Conservation (phyloP, 2,113 vertebrate species). For the Macquaria australasica region DNA sequence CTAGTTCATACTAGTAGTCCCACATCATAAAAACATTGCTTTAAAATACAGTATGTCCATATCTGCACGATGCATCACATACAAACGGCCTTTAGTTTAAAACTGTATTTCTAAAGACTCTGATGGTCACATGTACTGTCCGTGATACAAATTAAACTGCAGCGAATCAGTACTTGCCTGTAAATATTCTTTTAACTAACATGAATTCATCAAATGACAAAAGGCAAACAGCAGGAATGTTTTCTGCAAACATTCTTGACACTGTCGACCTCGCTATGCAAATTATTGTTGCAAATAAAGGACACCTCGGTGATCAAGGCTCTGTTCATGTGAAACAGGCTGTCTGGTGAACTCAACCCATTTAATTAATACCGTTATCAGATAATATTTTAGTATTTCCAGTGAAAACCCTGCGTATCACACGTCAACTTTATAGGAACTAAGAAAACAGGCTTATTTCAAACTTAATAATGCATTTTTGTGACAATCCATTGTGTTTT, state of each 20-base stretch:
- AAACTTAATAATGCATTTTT: slow-evolving; percentile 28
- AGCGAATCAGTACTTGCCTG: background rate
- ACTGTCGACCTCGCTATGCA: background rate
- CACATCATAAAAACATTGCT: background rate
- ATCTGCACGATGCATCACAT: background rate
- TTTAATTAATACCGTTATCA: background rate
- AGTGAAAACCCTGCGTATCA: background rate
- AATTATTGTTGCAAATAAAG: background rate
- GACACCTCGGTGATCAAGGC: background rate
- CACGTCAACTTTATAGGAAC: slow-evolving; percentile 5
- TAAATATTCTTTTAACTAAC: background rate
- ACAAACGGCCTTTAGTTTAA: background rate
- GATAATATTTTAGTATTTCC: background rate
- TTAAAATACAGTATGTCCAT: background rate
- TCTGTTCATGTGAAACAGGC: background rate
- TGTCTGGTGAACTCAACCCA: background rate
- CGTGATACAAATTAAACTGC: background rate
- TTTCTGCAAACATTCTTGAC: slow-evolving; percentile 5
- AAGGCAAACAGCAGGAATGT: background rate
- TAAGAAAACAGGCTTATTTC: slow-evolving; percentile 18
- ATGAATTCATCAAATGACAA: slow-evolving; percentile 14
- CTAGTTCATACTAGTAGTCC: background rate
- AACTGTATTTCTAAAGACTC: background rate
- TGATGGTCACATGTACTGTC: background rate
- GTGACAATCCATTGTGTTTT: slow-evolving; percentile 34